Base-by-base conservation (phyloP, 2,113 vertebrate genomes). In the Toxotes jaculatrix region DNA sequence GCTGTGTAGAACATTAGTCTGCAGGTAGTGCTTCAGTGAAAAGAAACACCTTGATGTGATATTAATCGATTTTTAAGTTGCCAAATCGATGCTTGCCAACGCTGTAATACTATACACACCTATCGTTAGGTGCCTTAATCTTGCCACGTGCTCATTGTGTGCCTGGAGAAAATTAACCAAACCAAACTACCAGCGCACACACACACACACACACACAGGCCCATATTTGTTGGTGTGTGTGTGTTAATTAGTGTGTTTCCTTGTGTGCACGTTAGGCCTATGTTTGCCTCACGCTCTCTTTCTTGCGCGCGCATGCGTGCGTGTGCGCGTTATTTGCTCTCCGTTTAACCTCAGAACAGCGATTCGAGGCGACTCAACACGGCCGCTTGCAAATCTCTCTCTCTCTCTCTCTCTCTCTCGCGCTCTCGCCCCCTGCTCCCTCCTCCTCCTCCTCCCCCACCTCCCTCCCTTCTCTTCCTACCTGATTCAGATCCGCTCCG, bases 401-500 rank as follows among this genome's bases (percentile, higher is more conserved):
- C 74, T 53, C 38, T 67, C 71, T 65, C 64, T 55, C 51, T 14
- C 69, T 53, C 59, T 79, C 49, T 64, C 69, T 31, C 49, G 34
- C 67, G 31, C 31, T 14, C 51, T 17, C 59, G 7, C 40, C 63
- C 36, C 34, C 43, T 57, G 19, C 62, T 11, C 49, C 40, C 43
- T 53, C 42, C n/a, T n/a, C 77, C n/a, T n/a, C 77, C 17, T 51
- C 73, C 21, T 45, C 65, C 65, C 10, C 40, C 43, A 0, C 63
- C 27, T 5, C 49, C 32, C 45, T 62, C 70, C 74, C 65, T 64
- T 42, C 67, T 77, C 88, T 80, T 81, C 83, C 89, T 92, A 92
- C 89, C 93, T 92, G 89, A 91, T 84, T 92, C 90, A 85, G 84
- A 91, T 75, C 86, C 64, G 86, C 80, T 90, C 90, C 87, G 89